Conservation (phyloP, 2,113 vertebrate species). For the Ceyx melanurus region DNA sequence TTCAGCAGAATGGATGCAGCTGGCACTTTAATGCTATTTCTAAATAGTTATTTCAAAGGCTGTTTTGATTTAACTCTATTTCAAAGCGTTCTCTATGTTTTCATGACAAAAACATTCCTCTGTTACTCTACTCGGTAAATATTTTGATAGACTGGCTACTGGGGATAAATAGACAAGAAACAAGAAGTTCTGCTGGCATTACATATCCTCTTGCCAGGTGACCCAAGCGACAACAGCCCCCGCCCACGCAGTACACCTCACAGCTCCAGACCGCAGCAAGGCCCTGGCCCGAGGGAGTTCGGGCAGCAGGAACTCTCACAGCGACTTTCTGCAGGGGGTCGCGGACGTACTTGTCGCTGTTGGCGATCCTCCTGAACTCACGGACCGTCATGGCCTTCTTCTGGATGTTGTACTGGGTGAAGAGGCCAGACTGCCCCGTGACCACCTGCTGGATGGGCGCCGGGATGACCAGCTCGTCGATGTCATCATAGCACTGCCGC, state of each 20-base stretch:
- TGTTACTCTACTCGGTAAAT: background rate
- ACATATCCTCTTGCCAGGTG: rapidly evolving
- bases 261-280: rapidly evolving
- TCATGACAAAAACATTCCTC: background rate
- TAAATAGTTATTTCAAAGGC: background rate
- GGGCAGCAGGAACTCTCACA: too few species aligned
- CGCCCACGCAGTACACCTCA: rapidly evolving
- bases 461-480: slow-evolving; percentile 92
- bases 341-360: slow-evolving; percentile 86
- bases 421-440: slow-evolving; percentile 95
- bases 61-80: background rate
- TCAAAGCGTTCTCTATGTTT: background rate
- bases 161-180: background rate
- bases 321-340: rapidly evolving
- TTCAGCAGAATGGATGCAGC: rapidly evolving
- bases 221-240: background rate
- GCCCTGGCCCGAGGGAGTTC: background rate
- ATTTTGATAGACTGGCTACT: background rate
- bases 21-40: background rate
- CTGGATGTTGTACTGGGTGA: slow-evolving; percentile 99
- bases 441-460: slow-evolving; percentile 98
- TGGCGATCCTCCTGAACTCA: slow-evolving; percentile 91
- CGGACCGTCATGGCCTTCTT: slow-evolving; percentile 96
- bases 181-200: background rate
- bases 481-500: slow-evolving; percentile 87